phyloP scores from a whole-genome alignment of 2,113 vertebrate species.

The Chaetodon trifascialis region DNA sequence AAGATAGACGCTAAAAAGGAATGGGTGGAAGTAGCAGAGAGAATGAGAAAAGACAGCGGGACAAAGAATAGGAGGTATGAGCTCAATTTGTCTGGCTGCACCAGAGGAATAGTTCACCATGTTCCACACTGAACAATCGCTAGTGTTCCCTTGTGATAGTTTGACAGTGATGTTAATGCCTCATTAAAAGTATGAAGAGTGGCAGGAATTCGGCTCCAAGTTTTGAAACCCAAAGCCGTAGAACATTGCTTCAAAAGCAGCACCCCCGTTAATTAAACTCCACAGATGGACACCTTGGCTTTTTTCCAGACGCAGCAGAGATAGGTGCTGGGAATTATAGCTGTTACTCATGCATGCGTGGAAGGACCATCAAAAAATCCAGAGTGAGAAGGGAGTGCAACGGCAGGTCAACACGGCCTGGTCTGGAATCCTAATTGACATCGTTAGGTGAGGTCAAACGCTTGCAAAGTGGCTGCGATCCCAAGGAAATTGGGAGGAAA shows the following conservation, averaged over 20 bases:
- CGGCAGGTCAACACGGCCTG: constrained; percentile 17
- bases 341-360: constrained; percentile 8
- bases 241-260: constrained; percentile 53
- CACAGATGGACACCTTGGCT: constrained; percentile 67
- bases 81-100: constrained; percentile 59
- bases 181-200: constrained; percentile 69
- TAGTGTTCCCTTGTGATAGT: constrained; percentile 50
- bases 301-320: constrained; percentile 35
- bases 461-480: constrained; percentile 54
- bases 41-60: constrained; percentile 57
- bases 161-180: constrained; percentile 73
- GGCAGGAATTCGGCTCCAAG: constrained; percentile 39
- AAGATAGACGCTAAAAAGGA: neutral
- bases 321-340: constrained; percentile 14
- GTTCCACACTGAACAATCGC: constrained; percentile 58
- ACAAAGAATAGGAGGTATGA: constrained; percentile 36
- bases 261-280: constrained; percentile 63
- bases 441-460: constrained; percentile 24
- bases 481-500: constrained; percentile 37
- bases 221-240: constrained; percentile 53
- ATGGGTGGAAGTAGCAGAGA: constrained; percentile 4
- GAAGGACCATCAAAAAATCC: constrained; percentile 26
- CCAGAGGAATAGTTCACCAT: constrained; percentile 48
- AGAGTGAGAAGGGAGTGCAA: constrained; percentile 9
- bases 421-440: constrained; percentile 46